A percentile compares a stretch with the other conserved stretches of the same genome.
phyloP scores from a whole-genome alignment of 2,797 vertebrate genomes.

The Rhinophrynus dorsalis region DNA sequence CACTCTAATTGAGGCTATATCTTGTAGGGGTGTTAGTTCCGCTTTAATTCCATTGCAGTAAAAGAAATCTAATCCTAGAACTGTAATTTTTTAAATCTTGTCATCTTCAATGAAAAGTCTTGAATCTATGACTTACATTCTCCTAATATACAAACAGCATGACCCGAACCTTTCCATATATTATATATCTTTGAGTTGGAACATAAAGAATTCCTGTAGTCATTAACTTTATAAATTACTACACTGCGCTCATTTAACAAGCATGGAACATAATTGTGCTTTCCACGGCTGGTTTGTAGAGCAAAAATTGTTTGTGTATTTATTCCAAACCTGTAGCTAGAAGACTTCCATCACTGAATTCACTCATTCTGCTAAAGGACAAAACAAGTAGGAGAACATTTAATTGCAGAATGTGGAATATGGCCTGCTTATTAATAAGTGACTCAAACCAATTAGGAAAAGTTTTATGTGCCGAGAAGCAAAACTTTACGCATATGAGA shows the following conservation, averaged over 20 bases:
- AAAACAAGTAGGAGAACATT: neutral
- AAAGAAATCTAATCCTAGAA: no score
- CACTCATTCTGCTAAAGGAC: neutral
- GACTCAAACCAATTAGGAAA: slow-evolving; percentile 25
- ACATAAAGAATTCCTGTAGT: slow-evolving; percentile 1
- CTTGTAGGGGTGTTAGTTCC: no score
- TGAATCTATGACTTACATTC: no score
- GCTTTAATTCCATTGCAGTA: no score
- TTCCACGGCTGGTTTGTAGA: neutral
- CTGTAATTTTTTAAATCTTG: no score
- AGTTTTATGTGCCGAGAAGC: slow-evolving; percentile 14
- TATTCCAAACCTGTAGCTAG: neutral
- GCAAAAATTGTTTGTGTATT: slow-evolving; percentile 8
- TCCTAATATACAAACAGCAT: no score
- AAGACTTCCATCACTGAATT: neutral
- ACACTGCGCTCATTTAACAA: neutral
- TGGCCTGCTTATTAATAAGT: slow-evolving; percentile 17
- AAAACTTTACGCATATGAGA: neutral
- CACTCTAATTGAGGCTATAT: no score
- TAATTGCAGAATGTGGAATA: slow-evolving; percentile 10
- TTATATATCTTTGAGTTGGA: no score
- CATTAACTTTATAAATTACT: slow-evolving; percentile 1
- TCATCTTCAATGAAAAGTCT: no score
- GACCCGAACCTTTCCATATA: no score
- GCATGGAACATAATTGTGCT: slow-evolving; percentile 15